Percentiles rank a stretch among this genome's conserved stretches.
Conservation (phyloP, 23 tunicate species). For the Phallusia fumigata region DNA sequence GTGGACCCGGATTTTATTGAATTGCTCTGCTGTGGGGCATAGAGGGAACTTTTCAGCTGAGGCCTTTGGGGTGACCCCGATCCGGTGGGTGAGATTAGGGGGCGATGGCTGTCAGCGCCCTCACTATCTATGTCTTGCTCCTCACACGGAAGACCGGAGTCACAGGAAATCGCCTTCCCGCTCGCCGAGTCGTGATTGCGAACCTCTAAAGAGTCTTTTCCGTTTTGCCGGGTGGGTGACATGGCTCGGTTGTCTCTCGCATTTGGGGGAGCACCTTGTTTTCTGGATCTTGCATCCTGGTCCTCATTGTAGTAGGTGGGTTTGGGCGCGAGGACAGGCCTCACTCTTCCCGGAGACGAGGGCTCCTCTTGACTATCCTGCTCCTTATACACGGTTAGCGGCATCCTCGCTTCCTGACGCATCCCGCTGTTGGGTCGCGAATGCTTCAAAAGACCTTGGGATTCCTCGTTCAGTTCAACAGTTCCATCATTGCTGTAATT, state of each 20-base stretch:
- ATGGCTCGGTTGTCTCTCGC: slow-evolving; percentile 1
- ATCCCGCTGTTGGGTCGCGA: slow-evolving; percentile 48
- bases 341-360: slow-evolving; percentile 12
- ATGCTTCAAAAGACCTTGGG: not conserved
- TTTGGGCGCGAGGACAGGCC: slow-evolving; percentile 48
- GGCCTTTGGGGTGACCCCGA: not conserved
- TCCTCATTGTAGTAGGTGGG: slow-evolving; percentile 32
- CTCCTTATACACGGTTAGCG: slow-evolving; percentile 43
- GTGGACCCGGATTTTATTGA: not conserved
- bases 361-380: slow-evolving; percentile 7
- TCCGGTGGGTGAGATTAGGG: slow-evolving; percentile 12
- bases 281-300: not conserved
- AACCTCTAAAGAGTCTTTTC: slow-evolving; percentile 5
- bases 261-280: not conserved
- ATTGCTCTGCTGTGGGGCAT: not conserved
- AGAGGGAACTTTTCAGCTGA: not conserved
- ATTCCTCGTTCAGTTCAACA: slow-evolving; percentile 9
- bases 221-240: not conserved
- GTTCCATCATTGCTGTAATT: slow-evolving; percentile 9
- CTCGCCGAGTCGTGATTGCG: slow-evolving; percentile 19
- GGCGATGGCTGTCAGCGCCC: slow-evolving; percentile 35
- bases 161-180: slow-evolving; percentile 79
- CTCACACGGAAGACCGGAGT: slow-evolving; percentile 78
- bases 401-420: slow-evolving; percentile 35
- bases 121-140: slow-evolving; percentile 46